Evolutionary conservation across 2,888 invertebrate genomes (phyloP).

Genomic region (Taenaris catops): DNA sequence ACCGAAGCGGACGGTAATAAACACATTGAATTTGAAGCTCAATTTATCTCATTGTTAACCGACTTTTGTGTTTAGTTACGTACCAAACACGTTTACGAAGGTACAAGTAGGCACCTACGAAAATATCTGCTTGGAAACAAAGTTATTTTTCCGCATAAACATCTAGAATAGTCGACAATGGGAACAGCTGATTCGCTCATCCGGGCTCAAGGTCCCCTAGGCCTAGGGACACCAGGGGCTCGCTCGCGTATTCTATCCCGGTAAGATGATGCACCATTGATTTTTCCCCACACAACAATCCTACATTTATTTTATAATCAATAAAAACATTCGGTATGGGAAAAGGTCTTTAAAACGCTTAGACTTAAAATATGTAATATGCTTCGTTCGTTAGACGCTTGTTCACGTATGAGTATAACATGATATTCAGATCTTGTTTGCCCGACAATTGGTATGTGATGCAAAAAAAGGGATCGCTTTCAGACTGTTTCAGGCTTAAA

Average conservation of each 20-base stretch:
- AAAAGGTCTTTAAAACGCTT: no score
- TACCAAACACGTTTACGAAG: no score
- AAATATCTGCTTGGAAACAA: no score
- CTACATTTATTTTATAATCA: no score
- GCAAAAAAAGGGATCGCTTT: slow-evolving; percentile 25
- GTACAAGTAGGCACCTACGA: no score
- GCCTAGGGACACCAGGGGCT: no score
- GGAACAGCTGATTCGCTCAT: slow-evolving; percentile 61
- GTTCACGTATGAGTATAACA: no score
- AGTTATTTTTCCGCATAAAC: slow-evolving; percentile 15
- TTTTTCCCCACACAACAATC: no score
- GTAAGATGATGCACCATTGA: no score
- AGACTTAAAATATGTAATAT: not conserved
- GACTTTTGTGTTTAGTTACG: slow-evolving; percentile 1
- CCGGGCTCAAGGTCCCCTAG: slow-evolving; percentile 53
- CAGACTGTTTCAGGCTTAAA: slow-evolving; percentile 22
- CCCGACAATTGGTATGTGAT: slow-evolving; percentile 25
- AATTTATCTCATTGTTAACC: slow-evolving; percentile 12
- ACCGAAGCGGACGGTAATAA: slow-evolving; percentile 2
- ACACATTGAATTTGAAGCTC: slow-evolving; percentile 10
- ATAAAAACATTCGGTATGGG: no score
- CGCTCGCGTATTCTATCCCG: no score
- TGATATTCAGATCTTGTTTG: slow-evolving; percentile 24
- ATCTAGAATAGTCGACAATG: slow-evolving; percentile 31
- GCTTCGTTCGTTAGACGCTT: no score